Conservation (phyloP, 1,140 invertebrate species). For the Thaumetopoea pityocampa region DNA sequence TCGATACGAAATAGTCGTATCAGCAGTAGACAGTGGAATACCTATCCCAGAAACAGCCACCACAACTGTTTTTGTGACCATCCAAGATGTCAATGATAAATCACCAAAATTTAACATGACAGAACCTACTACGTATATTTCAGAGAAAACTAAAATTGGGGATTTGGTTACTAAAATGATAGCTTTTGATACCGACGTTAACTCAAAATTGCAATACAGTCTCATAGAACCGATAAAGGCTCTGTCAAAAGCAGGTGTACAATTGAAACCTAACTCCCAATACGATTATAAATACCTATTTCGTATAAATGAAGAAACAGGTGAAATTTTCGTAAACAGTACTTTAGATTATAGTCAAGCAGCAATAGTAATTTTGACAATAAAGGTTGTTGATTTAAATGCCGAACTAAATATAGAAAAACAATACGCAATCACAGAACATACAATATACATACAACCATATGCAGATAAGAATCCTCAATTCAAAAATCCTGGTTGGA, state of each 20-base stretch:
- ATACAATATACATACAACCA: constrained; percentile 88
- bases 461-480: constrained; percentile 87
- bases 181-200: constrained; percentile 83
- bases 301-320: constrained; percentile 81
- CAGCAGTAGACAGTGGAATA: constrained; percentile 83
- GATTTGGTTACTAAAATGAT: constrained; percentile 79
- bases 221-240: constrained; percentile 83
- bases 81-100: constrained; percentile 90
- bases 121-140: constrained; percentile 80
- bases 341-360: constrained; percentile 86
- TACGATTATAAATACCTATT: constrained; percentile 84
- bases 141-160: constrained; percentile 82
- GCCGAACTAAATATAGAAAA: constrained; percentile 80
- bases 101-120: constrained; percentile 84
- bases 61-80: constrained; percentile 83
- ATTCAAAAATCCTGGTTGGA: constrained; percentile 84
- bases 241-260: constrained; percentile 85
- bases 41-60: constrained; percentile 86
- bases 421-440: constrained; percentile 82
- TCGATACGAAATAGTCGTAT: constrained; percentile 83
- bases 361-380: constrained; percentile 86
- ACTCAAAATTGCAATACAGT: constrained; percentile 81
- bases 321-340: constrained; percentile 83
- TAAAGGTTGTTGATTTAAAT: constrained; percentile 84
- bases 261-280: constrained; percentile 76